A percentile compares a stretch with the other conserved stretches of the same genome.
Evolutionary conservation across 2,888 invertebrate species (phyloP).

Genomic region (Apoderus coryli): DNA sequence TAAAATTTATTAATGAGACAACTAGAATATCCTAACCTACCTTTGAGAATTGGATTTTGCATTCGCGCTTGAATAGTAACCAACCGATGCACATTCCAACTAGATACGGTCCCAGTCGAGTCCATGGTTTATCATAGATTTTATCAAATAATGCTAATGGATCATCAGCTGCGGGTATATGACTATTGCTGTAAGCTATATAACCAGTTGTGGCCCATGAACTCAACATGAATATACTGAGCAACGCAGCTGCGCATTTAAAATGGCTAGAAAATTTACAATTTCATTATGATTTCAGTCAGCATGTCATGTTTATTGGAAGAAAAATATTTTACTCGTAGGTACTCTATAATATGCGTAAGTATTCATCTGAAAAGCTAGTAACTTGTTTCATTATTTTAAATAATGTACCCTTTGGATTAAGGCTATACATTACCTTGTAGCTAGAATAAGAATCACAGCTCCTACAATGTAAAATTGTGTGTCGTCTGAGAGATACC

Average conservation of each 20-base stretch:
- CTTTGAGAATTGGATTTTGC: slow-evolving; percentile 58
- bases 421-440: slow-evolving; percentile 34
- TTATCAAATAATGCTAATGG: slow-evolving; percentile 75
- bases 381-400: too few species aligned
- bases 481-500: slow-evolving; percentile 78
- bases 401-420: background rate
- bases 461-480: slow-evolving; percentile 77
- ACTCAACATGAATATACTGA: slow-evolving; percentile 52
- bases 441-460: slow-evolving; percentile 63
- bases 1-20: slow-evolving; percentile 5
- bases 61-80: slow-evolving; percentile 68
- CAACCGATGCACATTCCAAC: slow-evolving; percentile 76
- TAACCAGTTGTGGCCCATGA: slow-evolving; percentile 70
- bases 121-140: slow-evolving; percentile 85
- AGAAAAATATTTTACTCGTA: too few species aligned
- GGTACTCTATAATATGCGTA: too few species aligned
- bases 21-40: slow-evolving; percentile 33
- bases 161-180: slow-evolving; percentile 64
- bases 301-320: too few species aligned
- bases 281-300: too few species aligned
- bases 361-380: too few species aligned
- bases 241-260: slow-evolving; percentile 53
- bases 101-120: slow-evolving; percentile 67
- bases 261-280: slow-evolving; percentile 53
- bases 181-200: slow-evolving; percentile 64